A percentile compares a stretch with the other conserved stretches of the same genome.
phyloP scores from a whole-genome alignment of 2,113 vertebrate genomes.

The Cettia cetti region DNA sequence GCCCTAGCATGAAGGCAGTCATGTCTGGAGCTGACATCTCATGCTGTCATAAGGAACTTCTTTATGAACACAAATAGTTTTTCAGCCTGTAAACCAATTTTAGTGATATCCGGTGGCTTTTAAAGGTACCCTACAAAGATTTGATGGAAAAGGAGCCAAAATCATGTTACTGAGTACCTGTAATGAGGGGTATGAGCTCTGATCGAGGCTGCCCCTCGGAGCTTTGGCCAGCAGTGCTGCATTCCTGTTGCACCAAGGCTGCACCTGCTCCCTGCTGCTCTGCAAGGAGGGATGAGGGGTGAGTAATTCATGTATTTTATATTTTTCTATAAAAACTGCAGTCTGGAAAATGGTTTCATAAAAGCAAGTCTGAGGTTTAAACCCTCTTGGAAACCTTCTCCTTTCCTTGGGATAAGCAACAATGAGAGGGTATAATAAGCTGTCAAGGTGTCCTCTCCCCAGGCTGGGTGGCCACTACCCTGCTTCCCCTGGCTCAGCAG shows the following conservation, averaged over 20 bases:
- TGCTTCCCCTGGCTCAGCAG: neutral
- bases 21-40: neutral
- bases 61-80: neutral
- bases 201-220: accelerated
- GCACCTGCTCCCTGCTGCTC: neutral
- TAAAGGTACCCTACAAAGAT: neutral
- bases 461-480: neutral
- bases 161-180: neutral
- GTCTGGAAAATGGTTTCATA: neutral
- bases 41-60: neutral
- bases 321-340: neutral
- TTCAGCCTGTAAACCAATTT: neutral
- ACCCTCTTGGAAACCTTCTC: neutral
- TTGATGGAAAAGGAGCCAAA: neutral
- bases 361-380: neutral
- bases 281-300: neutral
- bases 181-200: neutral
- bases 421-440: neutral
- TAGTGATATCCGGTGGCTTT: neutral
- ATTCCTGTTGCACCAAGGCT: accelerated
- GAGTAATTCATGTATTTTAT: neutral
- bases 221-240: neutral
- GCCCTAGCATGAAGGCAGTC: accelerated
- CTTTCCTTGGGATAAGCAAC: neutral
- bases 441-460: neutral